Evolutionary conservation across 2,888 invertebrate species (phyloP).

Genomic region (Petrolisthes cinctipes): DNA sequence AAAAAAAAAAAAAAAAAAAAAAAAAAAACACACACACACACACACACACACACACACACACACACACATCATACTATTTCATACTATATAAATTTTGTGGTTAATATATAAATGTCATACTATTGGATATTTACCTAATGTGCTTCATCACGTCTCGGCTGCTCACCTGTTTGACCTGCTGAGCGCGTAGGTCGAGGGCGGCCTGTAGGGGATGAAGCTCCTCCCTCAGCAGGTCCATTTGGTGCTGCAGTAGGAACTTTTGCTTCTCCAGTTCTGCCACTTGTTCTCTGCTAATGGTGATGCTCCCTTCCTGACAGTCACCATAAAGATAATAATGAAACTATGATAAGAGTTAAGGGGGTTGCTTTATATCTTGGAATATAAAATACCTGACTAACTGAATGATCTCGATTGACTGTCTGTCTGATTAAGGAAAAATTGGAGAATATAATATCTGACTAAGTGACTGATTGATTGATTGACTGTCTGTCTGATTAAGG

Average conservation of each 20-base stretch:
- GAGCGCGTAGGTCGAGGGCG: slow-evolving; percentile 43
- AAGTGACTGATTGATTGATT: too few relatives aligned
- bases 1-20: too few relatives aligned
- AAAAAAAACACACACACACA: too few relatives aligned
- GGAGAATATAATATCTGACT: too few relatives aligned
- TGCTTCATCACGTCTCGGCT: too few relatives aligned
- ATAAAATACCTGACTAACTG: not conserved
- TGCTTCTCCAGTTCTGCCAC: slow-evolving; percentile 82
- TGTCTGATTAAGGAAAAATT: not conserved
- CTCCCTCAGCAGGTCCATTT: slow-evolving; percentile 87
- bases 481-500: too few relatives aligned
- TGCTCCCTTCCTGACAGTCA: slow-evolving; percentile 33
- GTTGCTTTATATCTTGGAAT: not conserved
- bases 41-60: too few relatives aligned
- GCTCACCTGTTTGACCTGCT: slow-evolving; percentile 60
- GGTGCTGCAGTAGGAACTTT: slow-evolving; percentile 89
- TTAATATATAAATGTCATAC: too few relatives aligned
- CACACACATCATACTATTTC: too few relatives aligned
- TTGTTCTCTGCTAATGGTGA: slow-evolving; percentile 34
- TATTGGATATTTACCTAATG: too few relatives aligned
- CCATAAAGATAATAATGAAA: too few relatives aligned
- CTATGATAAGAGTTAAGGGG: not conserved
- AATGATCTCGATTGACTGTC: not conserved
- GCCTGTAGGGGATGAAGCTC: slow-evolving; percentile 81
- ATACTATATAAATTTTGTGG: too few relatives aligned